Base-by-base conservation (phyloP, 2,888 invertebrate genomes). In the Stramonita haemastoma region DNA sequence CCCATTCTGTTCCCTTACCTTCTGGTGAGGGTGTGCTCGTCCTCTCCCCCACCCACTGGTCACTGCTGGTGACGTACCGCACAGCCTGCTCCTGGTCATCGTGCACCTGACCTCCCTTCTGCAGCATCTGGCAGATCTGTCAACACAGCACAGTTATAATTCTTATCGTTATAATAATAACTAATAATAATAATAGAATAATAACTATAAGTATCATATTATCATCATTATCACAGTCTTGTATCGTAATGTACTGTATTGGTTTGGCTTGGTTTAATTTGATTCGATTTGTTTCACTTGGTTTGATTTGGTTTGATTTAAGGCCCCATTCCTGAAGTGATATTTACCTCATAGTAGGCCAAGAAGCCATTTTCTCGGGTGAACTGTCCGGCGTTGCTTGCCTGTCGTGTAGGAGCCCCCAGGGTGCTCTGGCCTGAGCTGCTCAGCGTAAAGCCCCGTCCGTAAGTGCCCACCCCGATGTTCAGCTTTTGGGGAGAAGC, bases 381-480 rank as follows among this genome's bases (percentile, higher is more conserved):
- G 88, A 91, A 94, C 2, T 34, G 29, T 19, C 95, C 95, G 0
- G 93, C 93, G 0, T 91, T 85, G 0, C 94, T 94, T 0, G 93
- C 92, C 11, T 94, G 93, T 6, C 81, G 79, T 13, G 92, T 92
- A 0, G 94, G 91, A 26, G 94, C 94, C 11, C 93, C 93, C 0
- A 95, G 86, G 5, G 90, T 90, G 29, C 90, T 89, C 86, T 92
- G 89, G 26, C 60, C 86, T 1, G 97, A 97, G 87, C 90, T 89
- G 73, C 98, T 96, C 93, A 99, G 96, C 1, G 98, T 98, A 96
- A 99, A 99, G 17, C 98, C 97, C 90, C 99, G 97, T 88, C 99
- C 99, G 96, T 99, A 99, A 22, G 98, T 98, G 26, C 98, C 98
- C 98, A 98, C 98, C 86, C 99, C 99, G 89, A 99, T 98, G 91